These are phyloP conservation scores for Gouania willdenowi DNA, from an alignment of 2,797 vertebrate species.

Conservation along the genomic window DNA sequence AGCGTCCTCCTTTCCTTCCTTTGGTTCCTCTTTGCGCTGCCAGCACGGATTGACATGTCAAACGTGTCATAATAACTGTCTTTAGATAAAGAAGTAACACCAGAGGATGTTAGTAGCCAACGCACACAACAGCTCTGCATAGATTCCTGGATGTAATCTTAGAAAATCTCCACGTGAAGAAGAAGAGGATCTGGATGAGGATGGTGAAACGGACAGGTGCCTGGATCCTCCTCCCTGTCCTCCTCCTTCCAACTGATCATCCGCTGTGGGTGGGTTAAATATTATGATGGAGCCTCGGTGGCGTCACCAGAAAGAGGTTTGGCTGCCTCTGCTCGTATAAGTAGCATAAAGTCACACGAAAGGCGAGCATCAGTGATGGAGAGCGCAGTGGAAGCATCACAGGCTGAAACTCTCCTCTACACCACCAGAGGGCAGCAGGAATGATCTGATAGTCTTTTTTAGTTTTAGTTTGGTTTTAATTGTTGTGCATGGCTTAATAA, in stretches of 20 bases:
- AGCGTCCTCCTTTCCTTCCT: slow-evolving; percentile 51
- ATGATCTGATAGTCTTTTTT: too few species aligned
- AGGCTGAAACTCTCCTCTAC: slow-evolving; percentile 61
- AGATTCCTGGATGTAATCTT: slow-evolving; percentile 35
- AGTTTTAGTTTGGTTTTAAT: too few species aligned
- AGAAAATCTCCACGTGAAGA: slow-evolving; percentile 15
- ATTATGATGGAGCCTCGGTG: slow-evolving; percentile 82
- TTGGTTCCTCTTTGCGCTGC: slow-evolving; percentile 47
- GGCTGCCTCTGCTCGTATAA: slow-evolving; percentile 77
- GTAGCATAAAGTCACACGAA: slow-evolving; percentile 79
- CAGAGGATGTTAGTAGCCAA: slow-evolving; percentile 1
- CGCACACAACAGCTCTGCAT: slow-evolving; percentile 1
- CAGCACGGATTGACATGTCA: slow-evolving; percentile 35
- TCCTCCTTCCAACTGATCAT: slow-evolving; percentile 51
- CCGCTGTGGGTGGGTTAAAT: slow-evolving; percentile 87
- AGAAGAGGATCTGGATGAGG: slow-evolving; percentile 21
- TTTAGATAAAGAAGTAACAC: slow-evolving; percentile 13
- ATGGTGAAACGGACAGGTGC: too few species aligned
- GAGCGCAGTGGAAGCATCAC: background rate
- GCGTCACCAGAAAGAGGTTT: slow-evolving; percentile 92
- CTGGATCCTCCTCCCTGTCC: slow-evolving; percentile 50
- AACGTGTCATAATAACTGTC: slow-evolving; percentile 29
- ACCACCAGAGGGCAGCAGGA: slow-evolving; percentile 82
- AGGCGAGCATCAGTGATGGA: slow-evolving; percentile 64
- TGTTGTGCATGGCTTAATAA: too few species aligned